Percentiles rank a stretch among this genome's conserved stretches.
Conservation (phyloP, 2,888 invertebrate genomes). For the Drosophila flavopinicola region DNA sequence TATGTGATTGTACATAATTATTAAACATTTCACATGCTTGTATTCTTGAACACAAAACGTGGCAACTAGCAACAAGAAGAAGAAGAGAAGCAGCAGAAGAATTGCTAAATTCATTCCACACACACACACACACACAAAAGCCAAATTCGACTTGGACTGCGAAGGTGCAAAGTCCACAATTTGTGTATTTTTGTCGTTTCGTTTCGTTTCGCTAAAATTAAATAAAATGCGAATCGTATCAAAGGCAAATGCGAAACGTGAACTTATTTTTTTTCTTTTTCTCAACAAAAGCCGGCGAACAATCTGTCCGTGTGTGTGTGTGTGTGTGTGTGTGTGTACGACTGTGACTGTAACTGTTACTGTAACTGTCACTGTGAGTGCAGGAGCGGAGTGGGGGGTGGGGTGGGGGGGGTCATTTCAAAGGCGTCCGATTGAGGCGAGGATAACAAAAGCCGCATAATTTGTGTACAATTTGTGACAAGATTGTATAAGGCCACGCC, state of each 20-base stretch:
- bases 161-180: conserved; percentile 69
- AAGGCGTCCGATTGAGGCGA: conserved; percentile 11
- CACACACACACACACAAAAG: conserved; percentile 42
- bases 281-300: conserved; percentile 52
- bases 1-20: conserved; percentile 5
- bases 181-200: conserved; percentile 43
- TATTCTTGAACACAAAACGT: conserved; percentile 53
- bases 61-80: conserved; percentile 55
- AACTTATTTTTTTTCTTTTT: conserved; percentile 49
- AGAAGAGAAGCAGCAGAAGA: conserved; percentile 25
- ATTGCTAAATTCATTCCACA: conserved; percentile 57
- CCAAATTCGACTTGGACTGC: conserved; percentile 1
- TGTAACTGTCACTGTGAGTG: conserved; percentile 14
- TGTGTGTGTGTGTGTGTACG: neutral
- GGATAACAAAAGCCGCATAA: conserved; percentile 42
- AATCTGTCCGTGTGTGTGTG: conserved; percentile 6
- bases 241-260: conserved; percentile 58
- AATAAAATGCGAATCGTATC: conserved; percentile 63
- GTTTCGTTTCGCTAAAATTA: conserved; percentile 74
- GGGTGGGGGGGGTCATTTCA: conserved; percentile 15
- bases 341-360: neutral
- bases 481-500: conserved; percentile 30
- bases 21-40: conserved; percentile 23
- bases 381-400: neutral
- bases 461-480: conserved; percentile 36